Percentiles rank a stretch among this genome's conserved stretches.
Evolutionary conservation across 2,888 invertebrate species (phyloP).

Genomic region (Phasia obesa): DNA sequence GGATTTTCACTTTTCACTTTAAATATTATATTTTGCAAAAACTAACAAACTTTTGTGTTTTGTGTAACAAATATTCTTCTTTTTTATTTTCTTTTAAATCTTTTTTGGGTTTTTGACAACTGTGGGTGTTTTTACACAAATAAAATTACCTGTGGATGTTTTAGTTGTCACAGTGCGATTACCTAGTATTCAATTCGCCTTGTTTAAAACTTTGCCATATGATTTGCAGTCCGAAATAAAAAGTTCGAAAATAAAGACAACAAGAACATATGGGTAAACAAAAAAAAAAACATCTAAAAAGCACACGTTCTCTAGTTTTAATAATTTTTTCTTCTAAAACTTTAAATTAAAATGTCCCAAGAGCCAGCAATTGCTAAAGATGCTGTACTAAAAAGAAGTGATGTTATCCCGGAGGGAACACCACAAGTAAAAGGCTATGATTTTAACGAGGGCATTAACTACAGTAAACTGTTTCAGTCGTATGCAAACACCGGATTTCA

Average conservation of each 20-base stretch:
- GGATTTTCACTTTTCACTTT: too few species aligned
- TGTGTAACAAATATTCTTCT: too few species aligned
- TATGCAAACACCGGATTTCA: constrained; percentile 96
- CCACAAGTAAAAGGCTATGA: constrained; percentile 93
- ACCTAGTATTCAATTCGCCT: too few species aligned
- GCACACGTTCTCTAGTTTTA: background rate
- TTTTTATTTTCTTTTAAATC: too few species aligned
- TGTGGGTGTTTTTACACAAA: too few species aligned
- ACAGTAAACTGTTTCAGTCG: constrained; percentile 90
- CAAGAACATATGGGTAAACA: constrained; percentile 17
- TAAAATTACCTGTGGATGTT: too few species aligned
- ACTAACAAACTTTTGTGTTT: background rate
- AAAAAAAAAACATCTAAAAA: constrained; percentile 32
- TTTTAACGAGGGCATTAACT: constrained; percentile 94
- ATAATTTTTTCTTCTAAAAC: constrained; percentile 2
- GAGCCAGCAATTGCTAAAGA: constrained; percentile 85
- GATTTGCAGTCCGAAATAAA: background rate
- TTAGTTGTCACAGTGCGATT: too few species aligned
- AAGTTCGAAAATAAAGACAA: background rate
- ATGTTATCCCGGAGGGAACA: constrained; percentile 86
- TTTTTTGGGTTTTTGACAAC: too few species aligned
- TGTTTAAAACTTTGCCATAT: background rate
- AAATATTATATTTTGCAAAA: too few species aligned
- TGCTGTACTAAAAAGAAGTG: constrained; percentile 88
- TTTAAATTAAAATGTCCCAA: constrained; percentile 73